Evolutionary conservation across 2,888 invertebrate genomes (phyloP).

Genomic region (Sesia apiformis): DNA sequence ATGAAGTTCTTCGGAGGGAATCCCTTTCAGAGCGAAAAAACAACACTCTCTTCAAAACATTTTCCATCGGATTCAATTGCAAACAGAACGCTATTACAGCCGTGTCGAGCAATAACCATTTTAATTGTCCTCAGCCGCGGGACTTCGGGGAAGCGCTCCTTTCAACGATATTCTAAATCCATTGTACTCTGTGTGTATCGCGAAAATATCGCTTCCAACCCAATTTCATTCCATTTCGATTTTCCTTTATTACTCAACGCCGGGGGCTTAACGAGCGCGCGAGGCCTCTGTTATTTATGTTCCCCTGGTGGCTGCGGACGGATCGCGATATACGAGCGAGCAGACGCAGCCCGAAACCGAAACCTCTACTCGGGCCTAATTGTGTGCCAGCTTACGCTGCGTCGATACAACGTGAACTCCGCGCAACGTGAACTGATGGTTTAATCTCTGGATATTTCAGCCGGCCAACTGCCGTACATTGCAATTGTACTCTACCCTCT

Average conservation of each 20-base stretch:
- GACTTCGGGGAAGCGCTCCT: conserved; percentile 47
- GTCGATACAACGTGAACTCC: conserved; percentile 47
- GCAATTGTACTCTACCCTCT: too few species aligned
- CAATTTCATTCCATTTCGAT: conserved; percentile 75
- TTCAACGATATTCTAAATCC: conserved; percentile 61
- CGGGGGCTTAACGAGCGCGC: conserved; percentile 70
- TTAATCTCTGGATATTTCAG: conserved; percentile 42
- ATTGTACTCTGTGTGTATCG: conserved; percentile 60
- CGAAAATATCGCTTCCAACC: conserved; percentile 67
- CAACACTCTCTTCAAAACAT: conserved; percentile 52
- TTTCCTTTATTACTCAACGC: conserved; percentile 73
- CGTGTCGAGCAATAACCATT: conserved; percentile 40
- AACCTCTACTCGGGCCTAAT: conserved; percentile 62
- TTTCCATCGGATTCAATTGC: conserved; percentile 53
- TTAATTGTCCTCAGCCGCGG: conserved; percentile 59
- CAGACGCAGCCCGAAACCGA: conserved; percentile 51
- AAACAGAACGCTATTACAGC: conserved; percentile 48
- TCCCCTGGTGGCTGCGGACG: conserved; percentile 69
- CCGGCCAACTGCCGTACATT: not conserved
- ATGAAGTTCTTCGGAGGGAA: conserved; percentile 44
- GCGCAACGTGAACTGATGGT: conserved; percentile 37
- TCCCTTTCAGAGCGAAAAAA: conserved; percentile 42
- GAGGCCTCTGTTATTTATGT: conserved; percentile 69
- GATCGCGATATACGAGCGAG: conserved; percentile 64
- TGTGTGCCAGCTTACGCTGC: conserved; percentile 61